Conservation (phyloP, 1,140 invertebrate genomes). For the Samia ricini region DNA sequence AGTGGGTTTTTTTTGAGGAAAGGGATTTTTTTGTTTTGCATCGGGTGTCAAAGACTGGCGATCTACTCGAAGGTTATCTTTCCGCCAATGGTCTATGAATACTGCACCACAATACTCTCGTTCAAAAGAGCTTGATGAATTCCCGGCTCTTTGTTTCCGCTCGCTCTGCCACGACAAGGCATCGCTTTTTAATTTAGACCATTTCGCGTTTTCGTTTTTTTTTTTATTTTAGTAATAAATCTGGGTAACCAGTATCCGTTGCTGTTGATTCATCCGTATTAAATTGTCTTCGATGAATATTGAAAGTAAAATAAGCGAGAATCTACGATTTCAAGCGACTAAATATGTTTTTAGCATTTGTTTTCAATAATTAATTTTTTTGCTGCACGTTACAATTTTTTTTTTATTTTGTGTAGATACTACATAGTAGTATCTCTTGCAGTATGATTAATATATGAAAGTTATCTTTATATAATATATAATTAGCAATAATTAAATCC, state of each 20-base stretch:
- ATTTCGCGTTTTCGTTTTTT: conserved; percentile 60
- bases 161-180: conserved; percentile 67
- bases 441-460: too few relatives aligned
- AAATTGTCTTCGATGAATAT: conserved; percentile 5
- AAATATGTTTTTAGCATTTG: too few relatives aligned
- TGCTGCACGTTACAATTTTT: too few relatives aligned
- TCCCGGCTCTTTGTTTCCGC: conserved; percentile 69
- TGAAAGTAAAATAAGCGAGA: too few relatives aligned
- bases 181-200: conserved; percentile 76
- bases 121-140: conserved; percentile 76
- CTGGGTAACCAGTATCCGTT: conserved; percentile 58
- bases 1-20: conserved; percentile 56
- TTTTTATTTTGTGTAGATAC: too few relatives aligned
- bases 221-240: conserved; percentile 71
- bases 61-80: conserved; percentile 71
- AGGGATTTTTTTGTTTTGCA: conserved; percentile 69
- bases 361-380: too few relatives aligned
- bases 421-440: too few relatives aligned
- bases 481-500: too few relatives aligned
- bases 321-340: background rate
- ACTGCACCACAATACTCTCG: conserved; percentile 64
- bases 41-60: conserved; percentile 72
- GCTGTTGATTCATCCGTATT: conserved; percentile 42
- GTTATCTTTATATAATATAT: too few relatives aligned
- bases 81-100: conserved; percentile 69